A percentile compares a stretch with the other conserved stretches of the same genome.
Conservation (phyloP, 2,113 vertebrate species). For the Tiliqua scincoides region DNA sequence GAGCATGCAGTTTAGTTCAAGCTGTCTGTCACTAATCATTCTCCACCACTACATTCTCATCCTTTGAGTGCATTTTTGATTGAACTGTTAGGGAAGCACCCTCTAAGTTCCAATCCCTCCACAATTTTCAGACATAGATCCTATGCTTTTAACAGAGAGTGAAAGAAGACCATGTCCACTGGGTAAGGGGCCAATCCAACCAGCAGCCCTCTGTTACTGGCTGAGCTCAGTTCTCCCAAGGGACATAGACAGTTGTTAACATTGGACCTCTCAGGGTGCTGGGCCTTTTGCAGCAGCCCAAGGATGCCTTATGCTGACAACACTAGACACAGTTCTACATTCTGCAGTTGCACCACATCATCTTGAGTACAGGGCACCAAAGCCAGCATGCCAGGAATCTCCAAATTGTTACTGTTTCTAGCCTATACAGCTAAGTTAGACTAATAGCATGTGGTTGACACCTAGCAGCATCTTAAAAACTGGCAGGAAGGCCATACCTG, state of each 20-base stretch:
- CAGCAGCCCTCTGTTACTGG: too few species aligned
- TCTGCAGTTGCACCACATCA: background rate
- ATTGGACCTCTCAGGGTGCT: too few species aligned
- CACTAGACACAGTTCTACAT: background rate
- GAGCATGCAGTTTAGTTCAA: background rate
- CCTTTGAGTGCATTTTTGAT: background rate
- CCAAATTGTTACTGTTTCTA: background rate
- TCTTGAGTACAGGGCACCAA: background rate
- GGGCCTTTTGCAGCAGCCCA: too few species aligned
- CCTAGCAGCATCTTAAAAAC: background rate
- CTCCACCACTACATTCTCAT: accelerated
- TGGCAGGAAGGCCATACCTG: background rate
- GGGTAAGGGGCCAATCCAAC: too few species aligned
- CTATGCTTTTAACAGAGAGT: too few species aligned
- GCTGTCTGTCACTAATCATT: background rate
- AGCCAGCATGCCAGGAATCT: background rate
- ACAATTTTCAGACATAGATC: background rate
- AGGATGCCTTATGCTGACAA: too few species aligned
- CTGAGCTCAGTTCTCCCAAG: too few species aligned
- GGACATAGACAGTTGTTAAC: too few species aligned
- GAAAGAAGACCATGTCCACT: too few species aligned
- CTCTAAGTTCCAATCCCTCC: background rate
- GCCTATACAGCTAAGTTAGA: background rate
- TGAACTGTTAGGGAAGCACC: background rate
- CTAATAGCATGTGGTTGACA: background rate